Evolutionary conservation across 1,140 invertebrate species (phyloP), one percentile per base, ranked within the genome.

Genomic region (Parapsyche elsis): DNA sequence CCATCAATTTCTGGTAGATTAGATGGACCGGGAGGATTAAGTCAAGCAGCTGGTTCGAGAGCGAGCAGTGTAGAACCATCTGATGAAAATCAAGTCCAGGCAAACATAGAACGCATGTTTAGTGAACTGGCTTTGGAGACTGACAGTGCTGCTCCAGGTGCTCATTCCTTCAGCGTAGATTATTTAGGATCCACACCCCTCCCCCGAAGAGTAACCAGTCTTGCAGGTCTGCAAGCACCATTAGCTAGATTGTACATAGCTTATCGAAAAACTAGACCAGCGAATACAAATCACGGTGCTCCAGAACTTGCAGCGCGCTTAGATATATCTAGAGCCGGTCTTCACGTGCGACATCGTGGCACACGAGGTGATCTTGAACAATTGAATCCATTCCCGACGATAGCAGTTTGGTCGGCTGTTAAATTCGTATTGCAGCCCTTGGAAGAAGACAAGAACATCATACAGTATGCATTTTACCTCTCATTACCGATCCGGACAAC

Each of bases 391-490:
- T 97, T 97, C 85, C 93, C 95, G 10, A 94, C 95, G 16, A 97
- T 97, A 86, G 95, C 95, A 0, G 95, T 97, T 0, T 97, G 96
- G 96, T 96, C 95, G 19, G 94, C 94, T 0, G 93, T 95, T 0
- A 94, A 95, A 85, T 95, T 95, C 84, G 91, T 94, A 5, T 88
- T 92, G 5, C 91, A 91, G 81, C 85, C 88, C 1, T 86, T 86
- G 26, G 90, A 91, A 81, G 87, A 88, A 81, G 86, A 89, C 57
- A 86, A 86, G 24, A 86, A 85, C 49, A 85, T 87, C 45, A 81
- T 86, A 16, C 88, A 89, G 76, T 94, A 92, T 85, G 95, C 95
- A 19, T 97, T 97, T 87, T 97, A 76, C 95, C 96, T 9, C 86
- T 97, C 49, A 95, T 97, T 38, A 94, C 95, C 9, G 95, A 97